Evolutionary conservation across 2,888 invertebrate genomes (phyloP), one percentile per base, ranked within the genome.

Genomic region (Seira sanloemensis): DNA sequence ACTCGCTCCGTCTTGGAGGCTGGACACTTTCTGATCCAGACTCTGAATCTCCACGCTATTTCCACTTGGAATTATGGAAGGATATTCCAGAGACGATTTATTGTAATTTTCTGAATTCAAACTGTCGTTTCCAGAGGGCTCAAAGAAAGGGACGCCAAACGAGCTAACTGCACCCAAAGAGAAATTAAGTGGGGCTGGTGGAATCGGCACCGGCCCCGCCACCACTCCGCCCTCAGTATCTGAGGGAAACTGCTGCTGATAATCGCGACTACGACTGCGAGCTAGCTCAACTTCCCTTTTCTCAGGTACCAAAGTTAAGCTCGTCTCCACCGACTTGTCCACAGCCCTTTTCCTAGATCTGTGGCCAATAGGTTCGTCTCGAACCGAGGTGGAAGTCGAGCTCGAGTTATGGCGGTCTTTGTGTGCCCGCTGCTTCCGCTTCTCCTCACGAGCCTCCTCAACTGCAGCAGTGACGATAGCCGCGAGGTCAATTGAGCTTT

Each of bases 401-500:
- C 4, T 67, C 9, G 12, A 27, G 65, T 23, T 54, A 16, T 26
- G 58, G 37, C 27, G n/a, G 0, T 58, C 7, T 37, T 4, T 77
- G 25, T n/a, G n/a, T n/a, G n/a, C 12, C 62, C 12, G 27, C 26
- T 54, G 26, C 23, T 69, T 74, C 78, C 12, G 77, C 79, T 0
- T 77, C 77, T 18, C 68, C 80, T 4, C 73, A 46, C 80, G 73
- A 16, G 83, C 85, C 50, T 85, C 83, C 12, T 86, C 86, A 9
- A 86, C 85, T 0, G 86, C 86, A 12, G 85, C 83, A 76, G 50
- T 66, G 4, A 86, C 85, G 5, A 80, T 83, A 0, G 78, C 75
- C 4, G 82, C 85, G 16, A 86, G 18, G 66, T 86, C 77, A 1
- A 77, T 67, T 21, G 86, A 76, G 1, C 83, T 67, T 58, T 78